Conservation (phyloP, 2,113 vertebrate species). For the Haliaeetus leucogaster region DNA sequence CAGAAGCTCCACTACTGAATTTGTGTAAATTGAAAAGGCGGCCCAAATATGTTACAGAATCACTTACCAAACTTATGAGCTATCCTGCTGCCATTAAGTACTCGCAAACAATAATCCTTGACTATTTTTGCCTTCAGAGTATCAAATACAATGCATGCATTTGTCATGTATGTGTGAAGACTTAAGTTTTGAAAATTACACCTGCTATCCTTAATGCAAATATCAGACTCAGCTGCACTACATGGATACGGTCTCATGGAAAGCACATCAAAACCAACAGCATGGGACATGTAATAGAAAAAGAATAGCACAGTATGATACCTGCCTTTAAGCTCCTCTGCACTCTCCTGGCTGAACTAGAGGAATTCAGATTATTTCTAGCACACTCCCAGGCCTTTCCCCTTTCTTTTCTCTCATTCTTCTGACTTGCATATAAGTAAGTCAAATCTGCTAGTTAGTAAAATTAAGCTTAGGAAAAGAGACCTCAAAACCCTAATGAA, state of each 20-base stretch:
- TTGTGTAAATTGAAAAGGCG: not conserved
- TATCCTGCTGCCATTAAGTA: not conserved
- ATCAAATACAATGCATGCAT: rapidly evolving
- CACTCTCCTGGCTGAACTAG: not conserved
- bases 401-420: not conserved
- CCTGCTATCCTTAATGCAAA: not conserved
- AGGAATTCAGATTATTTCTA: not conserved
- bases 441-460: not conserved
- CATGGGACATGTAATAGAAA: rapidly evolving
- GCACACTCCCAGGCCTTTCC: not conserved
- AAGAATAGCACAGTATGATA: not conserved
- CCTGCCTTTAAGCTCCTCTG: not conserved
- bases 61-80: not conserved
- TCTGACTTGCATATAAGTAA: rapidly evolving
- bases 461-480: not conserved
- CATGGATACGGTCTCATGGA: not conserved
- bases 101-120: not conserved
- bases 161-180: not conserved
- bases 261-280: not conserved
- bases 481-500: not conserved
- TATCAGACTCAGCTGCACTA: not conserved
- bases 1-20: not conserved
- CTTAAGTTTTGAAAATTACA: not conserved
- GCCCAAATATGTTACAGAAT: not conserved
- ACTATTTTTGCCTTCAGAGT: not conserved